phyloP scores from a whole-genome alignment of 2,888 invertebrate genomes.

The Galeopsomyia nigrocyanea region DNA sequence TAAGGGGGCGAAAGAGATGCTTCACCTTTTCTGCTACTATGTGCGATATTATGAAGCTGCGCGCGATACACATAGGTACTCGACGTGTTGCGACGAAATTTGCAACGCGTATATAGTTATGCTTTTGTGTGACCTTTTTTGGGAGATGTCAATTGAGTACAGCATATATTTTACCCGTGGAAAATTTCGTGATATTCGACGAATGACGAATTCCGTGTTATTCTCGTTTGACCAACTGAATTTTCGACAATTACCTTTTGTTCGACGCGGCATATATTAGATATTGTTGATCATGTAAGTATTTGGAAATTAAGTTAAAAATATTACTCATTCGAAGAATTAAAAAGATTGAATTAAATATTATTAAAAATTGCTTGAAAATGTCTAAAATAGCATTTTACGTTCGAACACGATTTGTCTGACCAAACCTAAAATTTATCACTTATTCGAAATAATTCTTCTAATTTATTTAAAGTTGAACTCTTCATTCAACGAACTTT shows the following conservation, averaged over 20 bases:
- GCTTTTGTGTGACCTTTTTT: no score
- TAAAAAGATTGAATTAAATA: not conserved
- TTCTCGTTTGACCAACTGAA: no score
- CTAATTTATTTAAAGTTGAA: not conserved
- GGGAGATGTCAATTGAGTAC: no score
- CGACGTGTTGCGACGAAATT: not conserved
- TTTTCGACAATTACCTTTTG: no score
- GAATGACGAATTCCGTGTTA: no score
- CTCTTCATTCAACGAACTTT: no score
- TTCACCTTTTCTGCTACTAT: not conserved
- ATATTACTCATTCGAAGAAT: not conserved
- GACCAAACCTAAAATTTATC: not conserved
- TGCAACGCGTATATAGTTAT: not conserved
- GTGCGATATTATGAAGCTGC: not conserved
- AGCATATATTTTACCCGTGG: no score
- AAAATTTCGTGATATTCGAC: no score
- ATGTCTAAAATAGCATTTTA: no score
- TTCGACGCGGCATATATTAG: no score
- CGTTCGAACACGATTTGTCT: not conserved
- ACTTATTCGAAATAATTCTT: not conserved
- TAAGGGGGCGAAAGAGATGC: slow-evolving; percentile 12
- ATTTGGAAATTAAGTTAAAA: no score
- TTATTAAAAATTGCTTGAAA: not conserved
- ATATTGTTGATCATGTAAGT: no score
- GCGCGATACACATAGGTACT: not conserved